These are phyloP conservation scores for Drosophila funebris DNA, from an alignment of 1,140 invertebrate genomes.

Conservation along the genomic window DNA sequence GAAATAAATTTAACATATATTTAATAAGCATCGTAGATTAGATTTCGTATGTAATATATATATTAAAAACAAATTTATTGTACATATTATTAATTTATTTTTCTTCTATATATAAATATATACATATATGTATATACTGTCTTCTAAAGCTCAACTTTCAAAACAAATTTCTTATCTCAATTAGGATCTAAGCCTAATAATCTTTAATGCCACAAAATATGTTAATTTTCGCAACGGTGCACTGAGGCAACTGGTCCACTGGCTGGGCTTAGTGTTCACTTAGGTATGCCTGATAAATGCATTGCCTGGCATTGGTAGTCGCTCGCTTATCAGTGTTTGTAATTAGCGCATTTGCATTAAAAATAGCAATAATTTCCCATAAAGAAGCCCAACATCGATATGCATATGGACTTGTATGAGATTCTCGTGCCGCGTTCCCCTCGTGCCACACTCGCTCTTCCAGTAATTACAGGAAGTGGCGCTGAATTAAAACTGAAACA, in stretches of 20 bases:
- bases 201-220: neutral
- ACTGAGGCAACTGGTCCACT: constrained; percentile 1
- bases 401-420: constrained; percentile 33
- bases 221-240: neutral
- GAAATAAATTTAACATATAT: neutral
- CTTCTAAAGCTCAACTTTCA: no score
- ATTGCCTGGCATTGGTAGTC: constrained; percentile 31
- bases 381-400: constrained; percentile 67
- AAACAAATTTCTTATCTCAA: no score
- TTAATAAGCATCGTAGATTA: no score
- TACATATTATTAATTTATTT: no score
- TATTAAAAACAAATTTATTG: no score
- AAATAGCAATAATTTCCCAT: constrained; percentile 82
- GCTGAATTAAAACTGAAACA: constrained; percentile 72
- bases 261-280: constrained; percentile 16
- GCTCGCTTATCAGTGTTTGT: constrained; percentile 78
- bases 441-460: constrained; percentile 31
- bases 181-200: no score
- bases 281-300: constrained; percentile 71
- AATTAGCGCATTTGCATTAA: constrained; percentile 82
- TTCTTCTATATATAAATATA: no score
- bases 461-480: constrained; percentile 67
- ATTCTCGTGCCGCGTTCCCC: neutral
- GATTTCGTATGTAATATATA: no score
- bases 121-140: no score